A percentile compares a stretch with the other conserved stretches of the same genome.
Conservation (phyloP, 2,888 invertebrate genomes). For the Protodeltote pygarga region DNA sequence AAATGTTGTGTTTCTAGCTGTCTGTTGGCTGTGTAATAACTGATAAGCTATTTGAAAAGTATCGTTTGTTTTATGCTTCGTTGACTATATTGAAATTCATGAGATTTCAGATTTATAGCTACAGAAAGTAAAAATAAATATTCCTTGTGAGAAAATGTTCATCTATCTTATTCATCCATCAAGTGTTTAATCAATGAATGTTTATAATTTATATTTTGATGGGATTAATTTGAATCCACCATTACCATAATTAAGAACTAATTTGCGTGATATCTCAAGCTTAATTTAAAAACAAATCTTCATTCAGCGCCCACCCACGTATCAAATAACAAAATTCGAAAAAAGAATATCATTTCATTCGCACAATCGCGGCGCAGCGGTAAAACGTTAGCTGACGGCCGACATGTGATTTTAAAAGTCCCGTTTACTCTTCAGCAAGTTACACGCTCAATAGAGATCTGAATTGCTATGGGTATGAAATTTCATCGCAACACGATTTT, state of each 20-base stretch:
- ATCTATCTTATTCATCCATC: too few relatives aligned
- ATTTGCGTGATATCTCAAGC: conserved; percentile 20
- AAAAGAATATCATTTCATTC: conserved; percentile 13
- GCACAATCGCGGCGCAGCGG: conserved; percentile 43
- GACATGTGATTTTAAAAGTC: conserved; percentile 42
- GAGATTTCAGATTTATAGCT: too few relatives aligned
- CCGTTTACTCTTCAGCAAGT: conserved; percentile 47
- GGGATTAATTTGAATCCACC: too few relatives aligned
- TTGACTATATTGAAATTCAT: neutral
- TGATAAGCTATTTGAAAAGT: conserved; percentile 7
- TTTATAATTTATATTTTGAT: too few relatives aligned
- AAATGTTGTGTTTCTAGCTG: conserved; percentile 26
- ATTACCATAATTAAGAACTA: conserved; percentile 6
- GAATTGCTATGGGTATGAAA: conserved; percentile 66
- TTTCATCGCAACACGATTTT: conserved; percentile 62
- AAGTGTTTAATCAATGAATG: too few relatives aligned
- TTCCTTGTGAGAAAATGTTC: too few relatives aligned
- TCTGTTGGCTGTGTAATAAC: conserved; percentile 17
- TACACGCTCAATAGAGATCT: conserved; percentile 67
- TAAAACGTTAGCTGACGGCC: conserved; percentile 32
- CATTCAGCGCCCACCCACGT: conserved; percentile 28
- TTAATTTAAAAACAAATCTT: conserved; percentile 26
- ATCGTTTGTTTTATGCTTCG: neutral
- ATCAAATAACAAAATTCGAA: conserved; percentile 18
- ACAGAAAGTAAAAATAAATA: too few relatives aligned